These are phyloP conservation scores for Lucifuga dentata DNA, from an alignment of 2,113 vertebrate genomes.

Conservation along the genomic window DNA sequence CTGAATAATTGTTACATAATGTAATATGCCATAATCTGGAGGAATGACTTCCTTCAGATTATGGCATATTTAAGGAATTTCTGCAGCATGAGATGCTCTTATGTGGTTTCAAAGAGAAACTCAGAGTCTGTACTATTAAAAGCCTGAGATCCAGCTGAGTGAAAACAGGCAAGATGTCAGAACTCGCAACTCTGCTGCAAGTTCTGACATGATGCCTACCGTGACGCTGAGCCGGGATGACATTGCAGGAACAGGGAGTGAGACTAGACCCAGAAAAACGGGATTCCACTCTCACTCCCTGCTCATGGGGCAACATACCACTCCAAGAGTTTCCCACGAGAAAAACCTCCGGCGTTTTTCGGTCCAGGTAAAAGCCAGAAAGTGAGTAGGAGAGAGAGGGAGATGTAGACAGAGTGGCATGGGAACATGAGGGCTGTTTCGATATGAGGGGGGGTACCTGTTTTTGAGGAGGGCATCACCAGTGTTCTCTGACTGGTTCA, in stretches of 20 bases:
- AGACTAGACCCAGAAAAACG: constrained; percentile 78
- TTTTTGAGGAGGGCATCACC: not conserved
- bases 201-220: constrained; percentile 66
- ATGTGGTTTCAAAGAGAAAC: not conserved
- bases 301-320: constrained; percentile 78
- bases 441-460: not conserved
- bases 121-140: constrained; percentile 31
- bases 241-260: constrained; percentile 61
- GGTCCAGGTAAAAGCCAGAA: constrained; percentile 27
- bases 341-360: constrained; percentile 78
- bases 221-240: constrained; percentile 50
- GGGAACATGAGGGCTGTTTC: constrained; percentile 1
- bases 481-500: too few relatives aligned
- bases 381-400: not conserved
- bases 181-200: constrained; percentile 55
- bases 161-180: constrained; percentile 55
- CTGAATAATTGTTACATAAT: too few relatives aligned
- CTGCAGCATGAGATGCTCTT: too few relatives aligned
- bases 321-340: constrained; percentile 80
- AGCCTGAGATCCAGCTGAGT: constrained; percentile 61
- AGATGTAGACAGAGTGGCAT: constrained; percentile 28
- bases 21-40: too few relatives aligned
- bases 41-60: too few relatives aligned
- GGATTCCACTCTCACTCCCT: constrained; percentile 76
- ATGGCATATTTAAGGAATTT: too few relatives aligned